Evolutionary conservation across 2,888 invertebrate species (phyloP).

Genomic region (Capitulum mitella): DNA sequence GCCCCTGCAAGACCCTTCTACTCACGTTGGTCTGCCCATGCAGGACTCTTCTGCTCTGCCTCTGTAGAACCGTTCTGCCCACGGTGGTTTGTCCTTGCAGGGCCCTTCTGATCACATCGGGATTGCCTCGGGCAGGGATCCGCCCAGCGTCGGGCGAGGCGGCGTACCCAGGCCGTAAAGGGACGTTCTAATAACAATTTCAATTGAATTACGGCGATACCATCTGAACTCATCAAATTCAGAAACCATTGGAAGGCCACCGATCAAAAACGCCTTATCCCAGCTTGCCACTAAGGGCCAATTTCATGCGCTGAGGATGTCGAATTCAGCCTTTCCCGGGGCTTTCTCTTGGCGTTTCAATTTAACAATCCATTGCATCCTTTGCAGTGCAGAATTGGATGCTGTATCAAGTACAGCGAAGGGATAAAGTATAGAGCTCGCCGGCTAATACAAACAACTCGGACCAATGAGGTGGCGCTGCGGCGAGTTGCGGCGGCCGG

Average conservation of each 20-base stretch:
- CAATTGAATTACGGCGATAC: conserved; percentile 20
- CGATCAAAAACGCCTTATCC: conserved; percentile 23
- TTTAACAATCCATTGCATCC: conserved; percentile 24
- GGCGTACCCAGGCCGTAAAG: conserved; percentile 7
- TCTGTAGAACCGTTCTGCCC: too few species aligned
- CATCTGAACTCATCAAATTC: conserved; percentile 24
- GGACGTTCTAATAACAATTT: conserved; percentile 11
- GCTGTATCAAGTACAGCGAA: conserved; percentile 21
- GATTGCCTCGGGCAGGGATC: too few species aligned
- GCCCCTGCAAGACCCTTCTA: too few species aligned
- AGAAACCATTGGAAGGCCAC: conserved; percentile 24
- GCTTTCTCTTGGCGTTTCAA: conserved; percentile 24
- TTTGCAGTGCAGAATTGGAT: conserved; percentile 19
- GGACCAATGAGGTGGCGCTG: not conserved
- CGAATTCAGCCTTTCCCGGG: conserved; percentile 15
- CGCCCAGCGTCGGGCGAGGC: too few species aligned
- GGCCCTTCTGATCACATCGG: too few species aligned
- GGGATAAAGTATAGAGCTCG: conserved; percentile 22
- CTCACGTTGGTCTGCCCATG: too few species aligned
- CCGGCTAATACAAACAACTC: conserved; percentile 20
- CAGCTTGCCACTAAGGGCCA: conserved; percentile 23
- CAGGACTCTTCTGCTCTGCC: too few species aligned
- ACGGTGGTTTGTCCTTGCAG: too few species aligned
- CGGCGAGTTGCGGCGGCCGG: too few species aligned
- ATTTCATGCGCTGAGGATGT: conserved; percentile 20